phyloP scores from a whole-genome alignment of 2,113 vertebrate species.

The Chrysemys picta region DNA sequence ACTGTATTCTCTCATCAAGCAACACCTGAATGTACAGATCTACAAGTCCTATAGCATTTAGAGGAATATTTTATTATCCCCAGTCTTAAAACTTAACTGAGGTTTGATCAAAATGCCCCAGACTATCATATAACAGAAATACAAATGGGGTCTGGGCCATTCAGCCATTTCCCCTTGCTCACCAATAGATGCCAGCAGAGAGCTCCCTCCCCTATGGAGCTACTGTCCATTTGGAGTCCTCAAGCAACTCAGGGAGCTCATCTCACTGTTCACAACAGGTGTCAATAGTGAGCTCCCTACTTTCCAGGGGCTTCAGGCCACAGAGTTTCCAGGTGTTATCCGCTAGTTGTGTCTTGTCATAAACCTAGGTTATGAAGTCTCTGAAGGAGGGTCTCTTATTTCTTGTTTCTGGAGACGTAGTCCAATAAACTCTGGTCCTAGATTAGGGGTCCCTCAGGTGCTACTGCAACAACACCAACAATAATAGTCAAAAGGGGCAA shows the following conservation, averaged over 20 bases:
- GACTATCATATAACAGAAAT: not conserved
- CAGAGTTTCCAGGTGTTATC: not conserved
- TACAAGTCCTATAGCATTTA: not conserved
- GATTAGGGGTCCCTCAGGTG: not conserved
- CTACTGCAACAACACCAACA: not conserved
- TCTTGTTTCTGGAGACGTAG: not conserved
- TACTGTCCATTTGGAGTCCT: not conserved
- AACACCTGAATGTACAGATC: not conserved
- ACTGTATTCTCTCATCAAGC: not conserved
- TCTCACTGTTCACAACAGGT: not conserved
- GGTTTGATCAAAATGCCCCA: not conserved
- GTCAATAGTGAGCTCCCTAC: not conserved
- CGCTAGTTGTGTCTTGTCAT: not conserved
- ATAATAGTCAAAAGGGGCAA: not conserved
- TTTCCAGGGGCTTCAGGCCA: not conserved
- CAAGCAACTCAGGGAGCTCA: not conserved
- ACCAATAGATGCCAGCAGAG: not conserved
- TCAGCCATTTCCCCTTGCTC: not conserved
- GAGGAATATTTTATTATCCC: not conserved
- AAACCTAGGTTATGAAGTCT: not conserved
- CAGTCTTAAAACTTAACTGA: not conserved
- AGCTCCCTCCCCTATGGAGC: not conserved
- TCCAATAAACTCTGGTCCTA: not conserved
- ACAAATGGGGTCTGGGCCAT: not conserved
- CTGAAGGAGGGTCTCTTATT: not conserved